Conservation (phyloP, 2,113 vertebrate genomes). For the Falcunculus frontatus region DNA sequence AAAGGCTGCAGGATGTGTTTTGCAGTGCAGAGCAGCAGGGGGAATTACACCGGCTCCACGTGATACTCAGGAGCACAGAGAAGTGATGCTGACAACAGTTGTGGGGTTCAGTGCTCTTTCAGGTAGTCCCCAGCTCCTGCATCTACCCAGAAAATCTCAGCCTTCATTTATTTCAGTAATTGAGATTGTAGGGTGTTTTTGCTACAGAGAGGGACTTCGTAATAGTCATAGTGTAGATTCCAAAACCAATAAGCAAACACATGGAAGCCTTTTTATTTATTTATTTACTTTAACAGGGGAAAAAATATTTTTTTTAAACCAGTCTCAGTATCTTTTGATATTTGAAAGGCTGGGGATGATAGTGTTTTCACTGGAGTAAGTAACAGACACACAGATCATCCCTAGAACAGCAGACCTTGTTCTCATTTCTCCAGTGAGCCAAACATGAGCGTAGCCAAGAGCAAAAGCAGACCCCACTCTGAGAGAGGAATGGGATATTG, state of each 20-base stretch:
- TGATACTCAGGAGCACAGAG: accelerated
- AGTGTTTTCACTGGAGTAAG: not conserved
- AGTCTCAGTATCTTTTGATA: not conserved
- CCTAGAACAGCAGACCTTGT: not conserved
- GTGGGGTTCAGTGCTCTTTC: not conserved
- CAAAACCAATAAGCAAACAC: not conserved
- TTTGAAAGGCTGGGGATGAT: not conserved
- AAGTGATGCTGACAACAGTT: not conserved
- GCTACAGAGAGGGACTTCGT: not conserved
- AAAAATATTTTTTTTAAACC: not conserved
- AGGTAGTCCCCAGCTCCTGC: not conserved
- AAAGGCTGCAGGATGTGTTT: accelerated
- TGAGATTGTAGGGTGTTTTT: not conserved
- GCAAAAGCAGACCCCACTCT: not conserved
- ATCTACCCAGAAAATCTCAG: not conserved
- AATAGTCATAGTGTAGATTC: not conserved
- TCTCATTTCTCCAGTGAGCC: not conserved
- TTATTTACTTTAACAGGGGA: not conserved
- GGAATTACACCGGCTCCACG: accelerated
- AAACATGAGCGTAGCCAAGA: not conserved
- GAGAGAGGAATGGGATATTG: not conserved
- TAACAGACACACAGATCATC: not conserved
- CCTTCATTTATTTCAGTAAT: not conserved
- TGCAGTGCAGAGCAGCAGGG: not conserved
- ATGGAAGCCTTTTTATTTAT: not conserved